Evolutionary conservation across 2,888 invertebrate genomes (phyloP).

Genomic region (Dolichomitus sp.): DNA sequence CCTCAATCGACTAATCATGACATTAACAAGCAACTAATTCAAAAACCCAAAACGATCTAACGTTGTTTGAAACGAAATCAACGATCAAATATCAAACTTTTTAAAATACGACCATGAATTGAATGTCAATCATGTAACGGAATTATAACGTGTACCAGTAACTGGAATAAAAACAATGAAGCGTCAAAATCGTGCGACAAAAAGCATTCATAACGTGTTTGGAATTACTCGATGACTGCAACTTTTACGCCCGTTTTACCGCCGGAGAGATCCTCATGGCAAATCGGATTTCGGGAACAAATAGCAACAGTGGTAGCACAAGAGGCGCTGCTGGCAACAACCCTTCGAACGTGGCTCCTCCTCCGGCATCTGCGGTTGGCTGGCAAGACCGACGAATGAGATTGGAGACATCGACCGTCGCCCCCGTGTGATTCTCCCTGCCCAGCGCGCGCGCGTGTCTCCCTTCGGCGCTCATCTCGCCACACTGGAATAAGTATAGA

Average conservation of each 20-base stretch:
- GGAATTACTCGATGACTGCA: not conserved
- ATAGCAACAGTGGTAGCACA: slow-evolving; percentile 50
- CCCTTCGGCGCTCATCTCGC: slow-evolving; percentile 54
- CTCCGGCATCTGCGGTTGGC: slow-evolving; percentile 63
- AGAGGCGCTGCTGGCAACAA: slow-evolving; percentile 26
- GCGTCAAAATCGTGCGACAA: not conserved
- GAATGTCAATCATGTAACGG: too few species aligned
- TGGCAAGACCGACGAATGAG: slow-evolving; percentile 60
- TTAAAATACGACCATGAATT: too few species aligned
- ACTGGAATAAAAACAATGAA: not conserved
- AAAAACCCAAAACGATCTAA: too few species aligned
- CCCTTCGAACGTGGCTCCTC: slow-evolving; percentile 54
- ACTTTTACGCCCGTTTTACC: not conserved
- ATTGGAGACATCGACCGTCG: slow-evolving; percentile 54
- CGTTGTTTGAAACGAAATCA: too few species aligned
- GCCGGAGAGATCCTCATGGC: not conserved
- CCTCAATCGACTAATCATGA: too few species aligned
- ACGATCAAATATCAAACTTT: too few species aligned
- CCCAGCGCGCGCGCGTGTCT: slow-evolving; percentile 57
- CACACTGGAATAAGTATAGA: slow-evolving; percentile 60
- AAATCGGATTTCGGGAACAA: slow-evolving; percentile 17
- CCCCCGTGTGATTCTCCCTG: slow-evolving; percentile 46
- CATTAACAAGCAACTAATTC: too few species aligned
- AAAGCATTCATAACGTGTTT: not conserved
- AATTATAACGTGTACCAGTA: too few species aligned